Base-by-base conservation (phyloP, 2,797 vertebrate species). In the Yasuhikotakia modesta region DNA sequence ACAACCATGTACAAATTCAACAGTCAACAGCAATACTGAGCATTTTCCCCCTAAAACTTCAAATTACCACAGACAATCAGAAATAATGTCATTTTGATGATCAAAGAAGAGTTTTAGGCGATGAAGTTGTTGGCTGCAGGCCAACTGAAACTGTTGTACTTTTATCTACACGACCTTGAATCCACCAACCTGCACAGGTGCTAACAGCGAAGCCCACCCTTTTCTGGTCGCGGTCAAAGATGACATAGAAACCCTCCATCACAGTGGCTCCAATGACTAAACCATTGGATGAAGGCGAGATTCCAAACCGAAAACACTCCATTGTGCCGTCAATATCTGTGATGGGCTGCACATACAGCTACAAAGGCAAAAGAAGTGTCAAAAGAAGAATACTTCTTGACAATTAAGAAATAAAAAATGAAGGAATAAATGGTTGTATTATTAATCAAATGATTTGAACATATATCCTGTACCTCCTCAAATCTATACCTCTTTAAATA, bases 161-260 rank as follows among this genome's bases (percentile, higher is more conserved):
- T 55, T 4, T 30, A 60, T 69, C 8, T 24, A 70, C 2, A 12
- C 21, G 7, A 13, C 24, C 22, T 16, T 11, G 21, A 3, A 13
- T 5, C 16, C 0, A 16, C 91, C 93, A 77, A 98, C 97, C 96
- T 92, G 97, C 96, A 82, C 97, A 99, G 0, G 85, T 91, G 86
- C 97, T 99, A 12, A 93, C 88, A 0, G 96, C 95, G 2, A 99
- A 99, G 82, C 97, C 97, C 76, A 99, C 91, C 81, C 93, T 93
- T 78, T 83, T 91, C 80, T 92, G 93, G 19, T 88, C 92, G 13
- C 96, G 93, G 89, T 98, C 96, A 3, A 99, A 99, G 81, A 96
- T 87, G 78, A 98, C 96, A 0, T 98, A 97, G 90, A 99, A 98
- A 27, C 97, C 97, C 85, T 99, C 97, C 97, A 99, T 98, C 58